Base-by-base conservation (phyloP, 2,797 vertebrate genomes). In the Orientallactaga sibirica region DNA sequence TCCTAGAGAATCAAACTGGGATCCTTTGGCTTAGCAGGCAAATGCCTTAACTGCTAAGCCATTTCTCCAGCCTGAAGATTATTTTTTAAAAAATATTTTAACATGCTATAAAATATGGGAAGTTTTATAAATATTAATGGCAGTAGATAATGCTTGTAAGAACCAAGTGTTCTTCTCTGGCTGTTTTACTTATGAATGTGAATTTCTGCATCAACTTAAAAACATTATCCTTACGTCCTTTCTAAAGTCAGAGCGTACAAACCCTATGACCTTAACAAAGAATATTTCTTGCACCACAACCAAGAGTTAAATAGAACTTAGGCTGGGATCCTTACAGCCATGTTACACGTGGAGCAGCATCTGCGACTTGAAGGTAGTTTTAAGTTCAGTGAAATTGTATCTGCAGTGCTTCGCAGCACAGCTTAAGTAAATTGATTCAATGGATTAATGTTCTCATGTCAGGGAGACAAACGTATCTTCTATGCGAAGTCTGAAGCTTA, bases 371-470 rank as follows among this genome's bases (percentile, higher is more conserved):
- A 96, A 93, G 95, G 95, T 62, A 62, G n/a, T 74, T 97, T 92
- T 89, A 95, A 96, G 93, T 83, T 95, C 83, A 92, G 86, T 91
- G 87, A 95, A 96, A 92, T 90, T 11, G 0, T 77, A 88, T 55
- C 84, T 1, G 0, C 48, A 1, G 87, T 94, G 91, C 95, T 96
- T 33, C 88, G 89, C 33, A 67, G 87, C 61, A 67, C 88, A 96
- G 96, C 94, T 97, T 96, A 83, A 97, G 93, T 66, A 94, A 95
- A 70, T 96, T 93, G 97, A 97, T 98, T 92, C 94, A 83, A 61
- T 96, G 96, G 96, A 98, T 98, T 96, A 96, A 91, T 92, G 84
- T 90, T 71, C 75, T 91, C 96, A 87, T 87, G 92, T 83, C 94
- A 96, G 91, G 91, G 90, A 95, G 88, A 83, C 93, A 96, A 96